phyloP scores from a whole-genome alignment of 1,140 invertebrate genomes.

The Meloidogyne exigua region DNA sequence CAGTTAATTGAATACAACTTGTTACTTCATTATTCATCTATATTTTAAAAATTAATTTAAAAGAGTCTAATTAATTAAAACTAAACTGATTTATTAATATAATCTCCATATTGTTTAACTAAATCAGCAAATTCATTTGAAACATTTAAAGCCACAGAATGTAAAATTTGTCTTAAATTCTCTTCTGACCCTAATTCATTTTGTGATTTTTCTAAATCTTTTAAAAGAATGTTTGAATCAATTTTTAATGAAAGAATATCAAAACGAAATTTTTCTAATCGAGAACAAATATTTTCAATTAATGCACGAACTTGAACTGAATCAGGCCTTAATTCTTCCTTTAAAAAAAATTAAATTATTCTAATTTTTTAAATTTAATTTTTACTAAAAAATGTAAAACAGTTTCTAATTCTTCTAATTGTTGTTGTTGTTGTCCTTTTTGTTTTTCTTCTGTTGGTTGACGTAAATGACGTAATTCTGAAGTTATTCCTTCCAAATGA shows the following conservation, averaged over 20 bases:
- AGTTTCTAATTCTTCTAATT: constrained; percentile 8
- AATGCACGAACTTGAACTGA: constrained; percentile 23
- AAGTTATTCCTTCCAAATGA: constrained; percentile 4
- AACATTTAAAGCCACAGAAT: constrained; percentile 8
- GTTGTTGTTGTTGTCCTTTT: neutral
- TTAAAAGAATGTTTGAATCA: constrained; percentile 9
- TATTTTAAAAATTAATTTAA: neutral
- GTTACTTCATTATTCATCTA: constrained; percentile 55
- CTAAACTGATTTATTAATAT: constrained; percentile 33
- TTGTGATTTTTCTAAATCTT: constrained; percentile 11
- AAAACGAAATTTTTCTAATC: constrained; percentile 18
- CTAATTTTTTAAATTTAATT: neutral
- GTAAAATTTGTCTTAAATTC: constrained; percentile 5
- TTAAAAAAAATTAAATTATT: neutral
- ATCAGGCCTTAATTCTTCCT: constrained; percentile 13
- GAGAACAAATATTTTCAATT: constrained; percentile 6
- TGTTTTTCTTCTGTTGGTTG: neutral
- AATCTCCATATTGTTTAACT: constrained; percentile 22
- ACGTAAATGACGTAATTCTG: constrained; percentile 17
- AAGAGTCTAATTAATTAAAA: neutral
- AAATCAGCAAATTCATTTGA: constrained; percentile 17
- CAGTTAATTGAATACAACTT: constrained; percentile 51
- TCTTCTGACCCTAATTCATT: constrained; percentile 13
- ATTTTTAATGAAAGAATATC: constrained; percentile 12
- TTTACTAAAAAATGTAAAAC: constrained; percentile 15